Evolutionary conservation across 2,888 invertebrate genomes (phyloP).

Genomic region (Pharmacophagus antenor): DNA sequence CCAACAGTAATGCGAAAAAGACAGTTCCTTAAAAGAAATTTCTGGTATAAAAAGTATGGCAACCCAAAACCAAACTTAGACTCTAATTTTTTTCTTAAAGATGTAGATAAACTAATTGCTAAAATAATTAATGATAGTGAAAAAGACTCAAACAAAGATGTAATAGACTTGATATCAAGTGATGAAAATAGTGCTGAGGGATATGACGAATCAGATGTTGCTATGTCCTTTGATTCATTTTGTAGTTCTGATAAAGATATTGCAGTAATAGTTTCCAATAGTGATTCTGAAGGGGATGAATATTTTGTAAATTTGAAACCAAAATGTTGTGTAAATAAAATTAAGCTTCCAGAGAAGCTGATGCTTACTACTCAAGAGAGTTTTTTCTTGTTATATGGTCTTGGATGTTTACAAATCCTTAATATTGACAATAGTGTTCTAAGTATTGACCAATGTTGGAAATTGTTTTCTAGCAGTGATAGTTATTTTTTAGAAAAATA

Average conservation of each 20-base stretch:
- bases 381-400: constrained; percentile 85
- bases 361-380: constrained; percentile 88
- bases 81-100: constrained; percentile 53
- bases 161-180: constrained; percentile 73
- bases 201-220: constrained; percentile 30
- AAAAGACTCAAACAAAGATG: constrained; percentile 51
- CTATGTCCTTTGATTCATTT: constrained; percentile 37
- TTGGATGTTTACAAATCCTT: constrained; percentile 84
- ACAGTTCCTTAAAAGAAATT: constrained; percentile 81
- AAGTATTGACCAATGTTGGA: constrained; percentile 78
- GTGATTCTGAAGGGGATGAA: constrained; percentile 83
- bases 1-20: constrained; percentile 80
- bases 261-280: constrained; percentile 83
- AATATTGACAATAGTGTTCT: constrained; percentile 75
- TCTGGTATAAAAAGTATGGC: constrained; percentile 74
- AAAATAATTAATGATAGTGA: constrained; percentile 55
- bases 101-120: constrained; percentile 52
- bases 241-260: constrained; percentile 56
- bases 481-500: constrained; percentile 84
- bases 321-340: constrained; percentile 80
- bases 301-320: constrained; percentile 83
- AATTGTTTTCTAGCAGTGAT: constrained; percentile 80
- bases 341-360: constrained; percentile 82
- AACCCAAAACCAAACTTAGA: constrained; percentile 42
- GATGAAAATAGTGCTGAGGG: constrained; percentile 55